These are phyloP conservation scores for Chironomus tepperi DNA, from an alignment of 1,140 invertebrate genomes.

Conservation along the genomic window DNA sequence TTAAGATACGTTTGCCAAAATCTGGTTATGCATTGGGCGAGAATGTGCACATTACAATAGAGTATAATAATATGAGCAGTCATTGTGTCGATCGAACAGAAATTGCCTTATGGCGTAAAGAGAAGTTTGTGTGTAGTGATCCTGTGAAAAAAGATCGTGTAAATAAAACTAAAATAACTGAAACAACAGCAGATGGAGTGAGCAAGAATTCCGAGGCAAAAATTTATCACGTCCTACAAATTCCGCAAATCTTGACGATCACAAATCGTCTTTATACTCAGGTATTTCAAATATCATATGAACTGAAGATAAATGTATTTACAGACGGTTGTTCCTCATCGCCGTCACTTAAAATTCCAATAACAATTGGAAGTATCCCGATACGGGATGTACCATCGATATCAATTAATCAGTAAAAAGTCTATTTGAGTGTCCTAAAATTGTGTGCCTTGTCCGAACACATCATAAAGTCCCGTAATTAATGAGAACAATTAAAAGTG, in stretches of 20 bases:
- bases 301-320: neutral
- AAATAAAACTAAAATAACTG: neutral
- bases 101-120: neutral
- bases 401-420: neutral
- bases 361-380: neutral
- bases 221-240: neutral
- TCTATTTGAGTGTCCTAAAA: no score
- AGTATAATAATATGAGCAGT: neutral
- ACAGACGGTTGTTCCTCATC: neutral
- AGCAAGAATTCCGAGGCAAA: neutral
- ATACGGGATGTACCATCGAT: neutral
- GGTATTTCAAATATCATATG: neutral
- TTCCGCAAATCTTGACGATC: constrained; percentile 3
- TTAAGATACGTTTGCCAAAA: neutral
- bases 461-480: no score
- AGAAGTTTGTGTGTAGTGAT: neutral
- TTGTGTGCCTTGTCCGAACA: no score
- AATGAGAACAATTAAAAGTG: no score
- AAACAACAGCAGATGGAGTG: neutral
- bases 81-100: neutral
- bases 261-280: neutral
- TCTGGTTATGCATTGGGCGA: neutral
- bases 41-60: neutral
- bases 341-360: neutral
- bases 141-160: neutral